Base-by-base conservation (phyloP, 2,888 invertebrate genomes). In the Glyphotaelius pellucidus region DNA sequence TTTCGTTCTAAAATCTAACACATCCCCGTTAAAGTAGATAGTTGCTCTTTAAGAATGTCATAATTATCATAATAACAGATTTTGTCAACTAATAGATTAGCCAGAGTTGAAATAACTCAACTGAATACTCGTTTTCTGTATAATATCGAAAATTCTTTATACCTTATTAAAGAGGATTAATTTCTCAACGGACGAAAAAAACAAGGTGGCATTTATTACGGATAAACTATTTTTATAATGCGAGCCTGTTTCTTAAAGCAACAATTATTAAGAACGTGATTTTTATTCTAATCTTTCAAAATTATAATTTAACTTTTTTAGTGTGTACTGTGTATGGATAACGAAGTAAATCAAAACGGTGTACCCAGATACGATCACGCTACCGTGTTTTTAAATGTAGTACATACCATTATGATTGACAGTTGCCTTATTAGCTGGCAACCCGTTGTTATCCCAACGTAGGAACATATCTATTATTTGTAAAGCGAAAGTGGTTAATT, bases 51-150 rank as follows among this genome's bases (percentile, higher is more conserved):
- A 67, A 67, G 67, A 67, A 67, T 67, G 67, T 67, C 67, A 67
- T n/a, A 67, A 67, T 67, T 67, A 67, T 67, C 67, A 67, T 67
- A 67, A 67, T 67, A 67, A 67, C 67, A 67, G 67, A 67, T 67
- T 67, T n/a, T 67, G 67, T 67, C 67, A 67, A 67, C 67, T 25
- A 25, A 25, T 67, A 7, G 67, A 67, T 25, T 67, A 67, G 67
- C 25, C 67, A 67, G 67, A 67, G 25, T 67, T 25, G 67, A 67
- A 67, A 67, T 67, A 67, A 67, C 67, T 67, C 7, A 9, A 67
- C 25, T 25, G 2, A n/a, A 25, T 67, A 25, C 67, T 9, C 67
- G 25, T 67, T 67, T 67, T 67, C 67, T n/a, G 67, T 25, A 67
- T 67, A 67, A 67, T 67, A 25, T 67, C 67, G 67, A n/a, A n/a